Percentiles rank a stretch among this genome's conserved stretches.
Conservation (phyloP, 2,797 vertebrate species). For the Onychomys leucogaster region DNA sequence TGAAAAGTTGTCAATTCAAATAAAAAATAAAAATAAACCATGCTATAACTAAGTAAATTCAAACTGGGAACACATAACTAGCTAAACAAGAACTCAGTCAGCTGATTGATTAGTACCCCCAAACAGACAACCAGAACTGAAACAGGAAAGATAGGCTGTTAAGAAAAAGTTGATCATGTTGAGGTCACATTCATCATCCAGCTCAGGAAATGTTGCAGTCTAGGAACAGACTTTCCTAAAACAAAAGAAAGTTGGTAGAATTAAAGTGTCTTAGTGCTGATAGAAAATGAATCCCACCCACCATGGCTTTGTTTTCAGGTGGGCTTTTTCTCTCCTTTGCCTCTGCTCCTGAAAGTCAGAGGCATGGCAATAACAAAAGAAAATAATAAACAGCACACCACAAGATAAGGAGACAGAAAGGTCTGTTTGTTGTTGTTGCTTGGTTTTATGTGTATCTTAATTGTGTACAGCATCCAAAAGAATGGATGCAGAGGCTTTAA, state of each 20-base stretch:
- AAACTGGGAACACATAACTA: not conserved
- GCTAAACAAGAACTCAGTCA: not conserved
- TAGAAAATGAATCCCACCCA: not conserved
- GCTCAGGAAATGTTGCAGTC: not conserved
- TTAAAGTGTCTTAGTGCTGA: not conserved
- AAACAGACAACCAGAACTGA: not conserved
- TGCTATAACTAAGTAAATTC: not conserved
- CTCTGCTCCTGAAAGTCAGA: not conserved
- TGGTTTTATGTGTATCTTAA: not conserved
- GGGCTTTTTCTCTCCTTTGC: not conserved
- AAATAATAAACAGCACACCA: not conserved
- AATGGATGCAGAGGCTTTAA: not conserved
- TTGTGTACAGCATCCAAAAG: not conserved
- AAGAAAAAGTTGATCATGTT: not conserved
- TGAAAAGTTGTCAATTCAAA: conserved; percentile 23
- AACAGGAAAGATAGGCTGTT: not conserved
- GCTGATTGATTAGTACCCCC: not conserved
- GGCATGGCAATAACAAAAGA: not conserved
- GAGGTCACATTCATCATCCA: not conserved
- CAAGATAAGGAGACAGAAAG: not conserved
- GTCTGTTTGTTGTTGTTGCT: not conserved
- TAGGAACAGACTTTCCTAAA: not conserved
- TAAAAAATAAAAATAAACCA: not conserved
- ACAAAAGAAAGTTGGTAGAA: not conserved
- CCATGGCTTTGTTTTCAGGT: not conserved